Percentiles rank a stretch among this genome's conserved stretches.
Conservation (phyloP, 2,797 vertebrate genomes). For the Sibirionetta formosa region DNA sequence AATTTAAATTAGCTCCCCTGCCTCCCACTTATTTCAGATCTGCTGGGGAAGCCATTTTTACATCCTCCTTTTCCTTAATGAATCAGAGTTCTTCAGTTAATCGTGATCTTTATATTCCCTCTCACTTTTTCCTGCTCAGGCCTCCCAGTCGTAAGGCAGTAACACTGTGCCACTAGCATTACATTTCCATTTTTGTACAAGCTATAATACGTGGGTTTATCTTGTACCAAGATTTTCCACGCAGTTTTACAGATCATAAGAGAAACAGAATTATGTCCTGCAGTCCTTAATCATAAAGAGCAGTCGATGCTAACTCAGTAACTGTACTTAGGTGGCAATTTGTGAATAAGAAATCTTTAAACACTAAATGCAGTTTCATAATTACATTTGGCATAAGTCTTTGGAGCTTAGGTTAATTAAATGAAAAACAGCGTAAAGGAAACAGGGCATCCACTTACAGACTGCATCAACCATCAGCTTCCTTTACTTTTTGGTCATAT, state of each 20-base stretch:
- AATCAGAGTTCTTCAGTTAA: conserved; percentile 33
- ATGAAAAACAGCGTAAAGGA: conserved; percentile 3
- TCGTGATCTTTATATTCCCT: conserved; percentile 31
- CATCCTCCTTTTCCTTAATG: conserved; percentile 14
- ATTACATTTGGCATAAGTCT: neutral
- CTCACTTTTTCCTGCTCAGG: conserved; percentile 41
- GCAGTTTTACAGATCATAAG: neutral
- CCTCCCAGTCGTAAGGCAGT: conserved; percentile 13
- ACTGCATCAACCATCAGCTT: neutral
- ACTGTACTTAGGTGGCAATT: neutral
- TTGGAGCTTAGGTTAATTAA: neutral
- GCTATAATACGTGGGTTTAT: neutral
- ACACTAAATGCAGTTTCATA: neutral
- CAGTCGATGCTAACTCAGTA: neutral
- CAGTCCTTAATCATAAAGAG: conserved; percentile 19
- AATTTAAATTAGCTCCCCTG: neutral
- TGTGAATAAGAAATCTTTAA: neutral
- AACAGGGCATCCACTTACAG: neutral
- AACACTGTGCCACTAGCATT: neutral
- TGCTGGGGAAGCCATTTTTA: neutral
- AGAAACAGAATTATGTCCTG: conserved; percentile 1
- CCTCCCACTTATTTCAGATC: neutral
- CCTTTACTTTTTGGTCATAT: neutral
- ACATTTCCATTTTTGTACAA: conserved; percentile 31
- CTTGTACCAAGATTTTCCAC: conserved; percentile 12